A percentile compares a stretch with the other conserved stretches of the same genome.
phyloP scores from a whole-genome alignment of 2,113 vertebrate species.

The Pungitius pungitius region DNA sequence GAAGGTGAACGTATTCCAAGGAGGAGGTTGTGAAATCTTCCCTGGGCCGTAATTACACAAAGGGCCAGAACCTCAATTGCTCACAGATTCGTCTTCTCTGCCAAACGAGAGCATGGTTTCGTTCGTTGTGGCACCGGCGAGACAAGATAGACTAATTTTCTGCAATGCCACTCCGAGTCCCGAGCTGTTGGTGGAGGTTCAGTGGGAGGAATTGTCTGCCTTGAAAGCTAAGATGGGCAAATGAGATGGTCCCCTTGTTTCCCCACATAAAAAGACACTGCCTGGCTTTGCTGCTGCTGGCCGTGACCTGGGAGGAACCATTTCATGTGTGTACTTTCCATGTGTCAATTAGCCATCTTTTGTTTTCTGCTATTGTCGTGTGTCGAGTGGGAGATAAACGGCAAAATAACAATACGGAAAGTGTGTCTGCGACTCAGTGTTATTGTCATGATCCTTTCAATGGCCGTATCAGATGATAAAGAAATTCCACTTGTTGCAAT shows the following conservation, averaged over 20 bases:
- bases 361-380: conserved; percentile 47
- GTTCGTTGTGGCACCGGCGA: conserved; percentile 23
- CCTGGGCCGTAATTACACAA: conserved; percentile 29
- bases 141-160: conserved; percentile 51
- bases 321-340: conserved; percentile 47
- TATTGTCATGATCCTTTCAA: conserved; percentile 42
- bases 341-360: conserved; percentile 41
- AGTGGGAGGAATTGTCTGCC: conserved; percentile 55
- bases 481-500: conserved; percentile 52
- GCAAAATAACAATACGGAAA: conserved; percentile 5
- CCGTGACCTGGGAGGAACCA: conserved; percentile 42
- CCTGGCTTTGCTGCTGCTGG: conserved; percentile 29
- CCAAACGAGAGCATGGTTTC: conserved; percentile 47
- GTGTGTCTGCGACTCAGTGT: conserved; percentile 9
- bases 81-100: conserved; percentile 58
- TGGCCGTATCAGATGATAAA: conserved; percentile 23
- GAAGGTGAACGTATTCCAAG: conserved; percentile 50
- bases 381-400: not conserved
- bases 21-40: conserved; percentile 44
- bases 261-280: conserved; percentile 71
- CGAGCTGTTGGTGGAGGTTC: conserved; percentile 29
- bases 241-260: conserved; percentile 49
- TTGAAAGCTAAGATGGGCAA: conserved; percentile 50
- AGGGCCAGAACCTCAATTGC: conserved; percentile 57
- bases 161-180: conserved; percentile 41